phyloP scores from a whole-genome alignment of 2,797 vertebrate species.

The Gymnoscopelus microlampas region DNA sequence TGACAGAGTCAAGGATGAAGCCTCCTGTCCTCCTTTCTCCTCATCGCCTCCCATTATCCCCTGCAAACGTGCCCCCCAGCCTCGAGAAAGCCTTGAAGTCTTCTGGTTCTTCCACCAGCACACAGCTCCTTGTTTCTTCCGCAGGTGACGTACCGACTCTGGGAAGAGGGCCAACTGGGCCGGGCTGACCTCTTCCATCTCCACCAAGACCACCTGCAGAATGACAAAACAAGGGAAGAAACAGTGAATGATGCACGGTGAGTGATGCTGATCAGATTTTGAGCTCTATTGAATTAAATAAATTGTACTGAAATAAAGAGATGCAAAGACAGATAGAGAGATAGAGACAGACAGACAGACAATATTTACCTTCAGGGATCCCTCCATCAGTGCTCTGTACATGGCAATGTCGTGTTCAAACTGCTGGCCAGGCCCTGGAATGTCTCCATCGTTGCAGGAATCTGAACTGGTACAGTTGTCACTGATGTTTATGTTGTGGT shows the following conservation, averaged over 20 bases:
- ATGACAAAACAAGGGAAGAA: too few species aligned
- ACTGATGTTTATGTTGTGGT: too few species aligned
- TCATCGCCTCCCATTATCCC: slow-evolving; percentile 7
- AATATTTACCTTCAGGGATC: slow-evolving; percentile 76
- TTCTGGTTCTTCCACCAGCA: slow-evolving; percentile 77
- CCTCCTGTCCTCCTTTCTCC: slow-evolving; percentile 29
- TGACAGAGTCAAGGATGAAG: slow-evolving; percentile 31
- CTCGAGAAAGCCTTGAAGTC: background rate
- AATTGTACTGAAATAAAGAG: slow-evolving; percentile 50
- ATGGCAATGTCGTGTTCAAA: slow-evolving; percentile 86
- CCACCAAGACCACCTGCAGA: slow-evolving; percentile 87
- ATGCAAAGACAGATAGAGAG: too few species aligned
- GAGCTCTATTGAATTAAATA: background rate
- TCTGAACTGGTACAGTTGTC: background rate
- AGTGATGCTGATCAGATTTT: background rate
- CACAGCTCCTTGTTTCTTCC: slow-evolving; percentile 85
- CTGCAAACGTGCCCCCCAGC: slow-evolving; percentile 42
- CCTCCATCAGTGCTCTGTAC: slow-evolving; percentile 84
- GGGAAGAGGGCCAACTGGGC: slow-evolving; percentile 82
- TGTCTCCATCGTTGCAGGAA: slow-evolving; percentile 8
- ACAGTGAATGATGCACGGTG: too few species aligned
- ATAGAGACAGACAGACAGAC: too few species aligned
- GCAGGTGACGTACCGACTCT: slow-evolving; percentile 88
- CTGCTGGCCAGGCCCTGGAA: slow-evolving; percentile 57
- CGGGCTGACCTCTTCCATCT: slow-evolving; percentile 87